phyloP scores from a whole-genome alignment of 1,140 invertebrate species.

The Copidosoma floridanum region DNA sequence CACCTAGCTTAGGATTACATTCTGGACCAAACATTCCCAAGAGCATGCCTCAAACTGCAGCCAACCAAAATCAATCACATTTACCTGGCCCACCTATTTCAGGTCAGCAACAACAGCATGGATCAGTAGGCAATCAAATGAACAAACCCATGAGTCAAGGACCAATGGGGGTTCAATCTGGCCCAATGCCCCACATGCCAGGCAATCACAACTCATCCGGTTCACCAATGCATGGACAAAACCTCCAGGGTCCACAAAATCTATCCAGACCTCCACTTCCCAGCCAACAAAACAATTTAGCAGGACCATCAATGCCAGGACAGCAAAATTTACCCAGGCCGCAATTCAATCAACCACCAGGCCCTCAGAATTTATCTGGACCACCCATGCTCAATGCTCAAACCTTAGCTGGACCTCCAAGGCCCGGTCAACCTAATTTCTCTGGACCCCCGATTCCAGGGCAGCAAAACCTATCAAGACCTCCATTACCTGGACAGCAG shows the following conservation, averaged over 20 bases:
- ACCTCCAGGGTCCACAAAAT: slow-evolving; percentile 25
- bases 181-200: slow-evolving; percentile 4
- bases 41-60: background rate
- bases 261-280: slow-evolving; percentile 16
- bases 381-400: background rate
- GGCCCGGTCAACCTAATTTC: slow-evolving; percentile 29
- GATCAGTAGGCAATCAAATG: background rate
- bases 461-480: slow-evolving; percentile 32
- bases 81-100: slow-evolving; percentile 43
- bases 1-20: background rate
- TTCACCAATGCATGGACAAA: slow-evolving; percentile 34
- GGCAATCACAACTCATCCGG: slow-evolving; percentile 33
- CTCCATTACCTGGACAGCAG: slow-evolving; percentile 32
- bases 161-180: no score
- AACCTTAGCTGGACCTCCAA: slow-evolving; percentile 46
- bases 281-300: slow-evolving; percentile 20
- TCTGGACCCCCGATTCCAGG: slow-evolving; percentile 29
- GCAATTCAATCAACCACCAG: slow-evolving; percentile 10
- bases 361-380: slow-evolving; percentile 32
- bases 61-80: background rate
- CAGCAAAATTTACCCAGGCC: slow-evolving; percentile 34
- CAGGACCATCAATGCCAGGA: slow-evolving; percentile 29
- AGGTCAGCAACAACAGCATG: background rate
- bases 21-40: slow-evolving; percentile 28
- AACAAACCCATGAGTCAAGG: no score